A percentile compares a stretch with the other conserved stretches of the same genome.
Conservation (phyloP, 2,888 invertebrate species). For the Gonocerus acuteangulatus region DNA sequence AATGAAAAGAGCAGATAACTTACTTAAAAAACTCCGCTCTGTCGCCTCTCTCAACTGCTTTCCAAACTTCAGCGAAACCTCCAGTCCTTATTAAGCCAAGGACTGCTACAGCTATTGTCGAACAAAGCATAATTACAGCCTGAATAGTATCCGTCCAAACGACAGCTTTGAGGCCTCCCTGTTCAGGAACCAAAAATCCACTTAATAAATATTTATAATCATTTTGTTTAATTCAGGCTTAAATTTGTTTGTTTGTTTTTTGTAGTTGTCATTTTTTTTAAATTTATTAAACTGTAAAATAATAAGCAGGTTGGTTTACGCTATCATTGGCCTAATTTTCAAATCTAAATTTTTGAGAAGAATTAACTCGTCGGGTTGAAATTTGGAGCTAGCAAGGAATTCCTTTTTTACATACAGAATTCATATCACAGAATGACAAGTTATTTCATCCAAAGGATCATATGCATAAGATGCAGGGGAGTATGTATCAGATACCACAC, state of each 20-base stretch:
- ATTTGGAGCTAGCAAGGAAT: no score
- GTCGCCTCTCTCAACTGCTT: neutral
- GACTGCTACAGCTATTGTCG: slow-evolving; percentile 6
- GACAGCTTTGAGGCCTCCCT: slow-evolving; percentile 18
- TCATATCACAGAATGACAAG: no score
- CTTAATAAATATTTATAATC: neutral
- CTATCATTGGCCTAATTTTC: no score
- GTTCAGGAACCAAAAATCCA: neutral
- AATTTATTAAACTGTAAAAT: neutral
- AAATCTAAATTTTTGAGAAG: no score
- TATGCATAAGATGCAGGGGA: no score
- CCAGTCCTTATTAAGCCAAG: slow-evolving; percentile 2
- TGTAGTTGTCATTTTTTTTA: neutral
- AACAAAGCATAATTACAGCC: slow-evolving; percentile 9
- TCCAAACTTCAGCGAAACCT: neutral
- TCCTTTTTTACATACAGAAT: no score
- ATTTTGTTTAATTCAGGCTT: no score
- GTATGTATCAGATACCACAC: no score
- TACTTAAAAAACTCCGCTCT: slow-evolving; percentile 12
- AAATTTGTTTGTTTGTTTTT: no score
- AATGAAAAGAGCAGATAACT: no score
- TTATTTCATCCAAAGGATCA: no score
- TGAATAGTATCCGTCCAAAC: slow-evolving; percentile 21
- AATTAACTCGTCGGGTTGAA: no score
- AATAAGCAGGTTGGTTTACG: neutral